Conservation (phyloP, 2,888 invertebrate species). For the Oithona nana region DNA sequence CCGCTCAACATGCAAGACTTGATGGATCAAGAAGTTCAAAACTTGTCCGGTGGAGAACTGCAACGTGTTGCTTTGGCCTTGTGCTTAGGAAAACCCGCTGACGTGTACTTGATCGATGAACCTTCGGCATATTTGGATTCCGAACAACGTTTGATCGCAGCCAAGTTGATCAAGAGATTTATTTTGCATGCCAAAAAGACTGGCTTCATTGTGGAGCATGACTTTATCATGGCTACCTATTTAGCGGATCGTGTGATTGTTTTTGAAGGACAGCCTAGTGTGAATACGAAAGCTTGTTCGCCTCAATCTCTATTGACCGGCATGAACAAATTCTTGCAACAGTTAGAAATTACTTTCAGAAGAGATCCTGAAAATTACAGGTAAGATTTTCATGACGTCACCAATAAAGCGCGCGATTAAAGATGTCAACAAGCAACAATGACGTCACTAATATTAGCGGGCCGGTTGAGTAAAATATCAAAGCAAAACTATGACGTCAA, state of each 20-base stretch:
- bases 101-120: conserved; percentile 95
- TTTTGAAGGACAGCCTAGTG: conserved; percentile 83
- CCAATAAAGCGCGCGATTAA: no score
- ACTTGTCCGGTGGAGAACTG: conserved; percentile 96
- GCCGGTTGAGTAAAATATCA: no score
- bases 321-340: conserved; percentile 91
- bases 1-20: conserved; percentile 90
- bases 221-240: conserved; percentile 99
- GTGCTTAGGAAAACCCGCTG: conserved; percentile 94
- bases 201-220: conserved; percentile 98
- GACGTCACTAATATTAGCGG: no score
- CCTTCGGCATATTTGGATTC: conserved; percentile 98
- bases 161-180: conserved; percentile 55
- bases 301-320: conserved; percentile 78
- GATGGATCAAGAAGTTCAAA: conserved; percentile 94
- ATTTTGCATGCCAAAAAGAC: conserved; percentile 98
- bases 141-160: conserved; percentile 97
- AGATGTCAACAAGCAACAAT: no score
- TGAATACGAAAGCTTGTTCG: conserved; percentile 66
- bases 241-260: conserved; percentile 95
- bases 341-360: conserved; percentile 90
- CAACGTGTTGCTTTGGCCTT: conserved; percentile 89
- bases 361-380: conserved; percentile 92
- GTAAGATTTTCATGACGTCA: conserved; percentile 37
- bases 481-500: no score